Percentiles rank a stretch among this genome's conserved stretches.
Conservation (phyloP, 2,888 invertebrate species). For the Tolmerus cingulatus region DNA sequence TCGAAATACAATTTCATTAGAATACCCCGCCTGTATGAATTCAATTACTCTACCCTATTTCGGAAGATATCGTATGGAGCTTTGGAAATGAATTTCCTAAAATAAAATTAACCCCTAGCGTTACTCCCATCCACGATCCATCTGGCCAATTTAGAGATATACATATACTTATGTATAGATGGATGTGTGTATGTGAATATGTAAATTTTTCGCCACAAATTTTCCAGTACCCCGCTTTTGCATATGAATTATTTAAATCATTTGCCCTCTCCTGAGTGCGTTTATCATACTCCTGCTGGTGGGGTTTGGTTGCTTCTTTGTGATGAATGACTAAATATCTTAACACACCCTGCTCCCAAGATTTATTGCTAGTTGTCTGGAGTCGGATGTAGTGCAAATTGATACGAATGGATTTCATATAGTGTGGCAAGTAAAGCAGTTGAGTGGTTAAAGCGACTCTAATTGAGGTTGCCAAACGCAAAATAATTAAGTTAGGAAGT, state of each 20-base stretch:
- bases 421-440: not conserved
- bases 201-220: not conserved
- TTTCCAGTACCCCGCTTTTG: not conserved
- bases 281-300: not conserved
- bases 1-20: not conserved
- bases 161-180: too few relatives aligned
- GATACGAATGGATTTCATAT: not conserved
- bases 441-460: not conserved
- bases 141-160: not conserved
- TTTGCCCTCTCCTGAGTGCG: not conserved
- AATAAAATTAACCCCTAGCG: not conserved
- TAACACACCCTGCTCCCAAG: not conserved
- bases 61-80: not conserved
- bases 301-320: not conserved
- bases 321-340: not conserved
- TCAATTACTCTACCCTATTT: not conserved
- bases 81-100: not conserved
- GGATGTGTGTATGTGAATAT: not conserved
- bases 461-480: not conserved
- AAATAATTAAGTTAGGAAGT: not conserved
- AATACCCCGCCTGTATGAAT: not conserved
- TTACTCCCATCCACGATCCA: not conserved
- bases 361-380: not conserved
- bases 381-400: not conserved
- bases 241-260: not conserved